Evolutionary conservation across 2,113 vertebrate genomes (phyloP), one percentile per base, ranked within the genome.

Genomic region (Heterotilapia buettikoferi): DNA sequence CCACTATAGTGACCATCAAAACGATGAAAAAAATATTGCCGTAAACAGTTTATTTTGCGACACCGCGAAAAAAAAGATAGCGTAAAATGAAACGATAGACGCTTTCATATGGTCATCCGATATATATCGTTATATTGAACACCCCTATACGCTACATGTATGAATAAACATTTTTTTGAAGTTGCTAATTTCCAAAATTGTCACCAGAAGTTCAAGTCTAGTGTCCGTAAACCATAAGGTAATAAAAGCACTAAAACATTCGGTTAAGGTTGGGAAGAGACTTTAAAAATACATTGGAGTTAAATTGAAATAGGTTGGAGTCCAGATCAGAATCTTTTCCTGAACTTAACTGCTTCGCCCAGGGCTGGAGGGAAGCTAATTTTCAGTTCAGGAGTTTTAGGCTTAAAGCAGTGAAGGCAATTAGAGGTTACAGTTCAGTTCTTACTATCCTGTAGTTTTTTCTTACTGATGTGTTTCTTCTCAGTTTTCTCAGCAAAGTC

Each of bases 61-160:
- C 57, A 10, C 8, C 57, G 3, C 57, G 18, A 33, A 61, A 61
- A 16, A 16, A 61, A 33, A 31, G 6, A 61, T 10, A 61, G 14
- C 1, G 0, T 31, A 31, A 31, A 10, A 10, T 31, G 5, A 31
- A 10, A 61, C 6, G 26, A 61, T 10, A 0, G 26, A 6, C 0
- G 1, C 10, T 61, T 61, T 61, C 26, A 61, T 2, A 31, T 59
- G 26, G 57, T 31, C 57, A 31, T 31, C 57, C 5, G 1, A 59
- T 9, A 6, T 31, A 59, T 59, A 18, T 59, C 54, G 14, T 57
- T 57, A 57, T 59, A 29, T 0, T 59, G 1, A 59, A 6, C 57
- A 59, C 26, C 0, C 14, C 26, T 31, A 59, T 33, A 63, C 0
- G 5, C 0, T 19, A 19, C 16, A 33, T 33, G 3, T 61, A 4